These are phyloP conservation scores for Drosophila infuscata DNA, from an alignment of 2,888 invertebrate species.

Conservation along the genomic window DNA sequence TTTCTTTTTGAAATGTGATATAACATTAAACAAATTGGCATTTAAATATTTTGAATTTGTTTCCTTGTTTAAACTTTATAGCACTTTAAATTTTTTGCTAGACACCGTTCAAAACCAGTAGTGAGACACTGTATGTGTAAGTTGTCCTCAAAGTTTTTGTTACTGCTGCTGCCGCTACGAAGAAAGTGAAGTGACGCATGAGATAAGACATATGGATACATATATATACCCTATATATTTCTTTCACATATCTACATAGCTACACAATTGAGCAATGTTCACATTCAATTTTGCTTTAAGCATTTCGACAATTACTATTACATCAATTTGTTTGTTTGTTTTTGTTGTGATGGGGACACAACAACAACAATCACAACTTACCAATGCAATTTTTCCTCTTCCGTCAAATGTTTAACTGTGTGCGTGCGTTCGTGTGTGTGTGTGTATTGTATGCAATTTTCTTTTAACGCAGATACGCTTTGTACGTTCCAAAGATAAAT, in stretches of 20 bases:
- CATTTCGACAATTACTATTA: constrained; percentile 26
- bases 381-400: constrained; percentile 62
- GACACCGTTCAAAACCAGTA: too few relatives aligned
- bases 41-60: too few relatives aligned
- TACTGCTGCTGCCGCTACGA: constrained; percentile 11
- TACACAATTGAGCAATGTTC: constrained; percentile 16
- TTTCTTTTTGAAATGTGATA: too few relatives aligned
- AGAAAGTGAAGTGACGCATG: constrained; percentile 48
- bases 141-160: constrained; percentile 1
- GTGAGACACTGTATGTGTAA: too few relatives aligned
- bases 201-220: constrained; percentile 57
- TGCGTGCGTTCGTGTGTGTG: constrained; percentile 14
- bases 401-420: constrained; percentile 41
- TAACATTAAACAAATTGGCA: too few relatives aligned
- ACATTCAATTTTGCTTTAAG: constrained; percentile 10
- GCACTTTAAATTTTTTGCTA: too few relatives aligned
- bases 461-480: constrained; percentile 17
- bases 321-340: constrained; percentile 52
- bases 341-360: constrained; percentile 51
- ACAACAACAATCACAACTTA: constrained; percentile 30
- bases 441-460: constrained; percentile 30
- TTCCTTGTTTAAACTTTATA: too few relatives aligned
- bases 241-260: neutral
- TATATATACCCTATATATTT: constrained; percentile 15
- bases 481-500: constrained; percentile 6